Evolutionary conservation across 2,797 vertebrate species (phyloP).

Genomic region (Apogon hyalosoma): DNA sequence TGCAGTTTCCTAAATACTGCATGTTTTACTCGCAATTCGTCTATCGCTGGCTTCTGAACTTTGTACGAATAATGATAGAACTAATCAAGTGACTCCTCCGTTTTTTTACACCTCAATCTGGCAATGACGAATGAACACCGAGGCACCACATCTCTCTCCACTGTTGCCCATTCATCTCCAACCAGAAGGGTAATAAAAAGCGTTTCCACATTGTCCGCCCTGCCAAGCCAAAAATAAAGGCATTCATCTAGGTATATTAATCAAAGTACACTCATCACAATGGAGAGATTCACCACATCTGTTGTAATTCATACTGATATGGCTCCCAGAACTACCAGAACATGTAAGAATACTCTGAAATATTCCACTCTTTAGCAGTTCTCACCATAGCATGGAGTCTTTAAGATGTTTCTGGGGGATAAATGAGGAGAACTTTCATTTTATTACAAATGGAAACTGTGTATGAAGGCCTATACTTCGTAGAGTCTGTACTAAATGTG

Average conservation of each 20-base stretch:
- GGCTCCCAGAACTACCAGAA: constrained; percentile 9
- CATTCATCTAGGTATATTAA: constrained; percentile 69
- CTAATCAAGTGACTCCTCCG: constrained; percentile 58
- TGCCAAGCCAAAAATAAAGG: constrained; percentile 76
- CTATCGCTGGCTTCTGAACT: constrained; percentile 41
- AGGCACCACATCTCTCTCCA: constrained; percentile 51
- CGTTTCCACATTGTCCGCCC: constrained; percentile 61
- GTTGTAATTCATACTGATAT: constrained; percentile 43
- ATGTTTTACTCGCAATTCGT: constrained; percentile 29
- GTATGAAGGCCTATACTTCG: neutral
- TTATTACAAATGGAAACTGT: neutral
- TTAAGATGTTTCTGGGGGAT: neutral
- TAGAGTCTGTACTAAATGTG: too few species aligned
- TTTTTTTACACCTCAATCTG: constrained; percentile 58
- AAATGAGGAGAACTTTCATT: neutral
- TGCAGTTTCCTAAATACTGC: constrained; percentile 9
- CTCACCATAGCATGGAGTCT: neutral
- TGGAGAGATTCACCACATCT: constrained; percentile 56
- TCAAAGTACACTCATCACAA: constrained; percentile 63
- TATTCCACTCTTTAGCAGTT: neutral
- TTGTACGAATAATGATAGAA: constrained; percentile 54
- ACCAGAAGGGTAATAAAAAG: constrained; percentile 71
- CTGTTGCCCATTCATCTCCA: constrained; percentile 69
- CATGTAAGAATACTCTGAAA: constrained; percentile 1
- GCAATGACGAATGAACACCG: constrained; percentile 67